A percentile compares a stretch with the other conserved stretches of the same genome.
phyloP scores from a whole-genome alignment of 2,113 vertebrate species.

The Pollachius pollachius region DNA sequence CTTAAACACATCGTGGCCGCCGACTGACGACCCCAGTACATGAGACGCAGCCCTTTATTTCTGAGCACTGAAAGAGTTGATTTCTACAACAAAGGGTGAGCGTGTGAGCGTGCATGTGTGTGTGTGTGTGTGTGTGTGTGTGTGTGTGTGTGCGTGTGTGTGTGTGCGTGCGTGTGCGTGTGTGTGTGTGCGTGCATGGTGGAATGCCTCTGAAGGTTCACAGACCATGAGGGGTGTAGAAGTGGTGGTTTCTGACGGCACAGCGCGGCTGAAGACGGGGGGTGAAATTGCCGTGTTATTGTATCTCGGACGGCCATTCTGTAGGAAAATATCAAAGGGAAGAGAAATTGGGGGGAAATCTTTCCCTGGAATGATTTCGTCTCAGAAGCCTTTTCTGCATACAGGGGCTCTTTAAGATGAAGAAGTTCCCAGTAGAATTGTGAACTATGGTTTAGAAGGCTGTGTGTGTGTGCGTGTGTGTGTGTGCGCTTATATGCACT shows the following conservation, averaged over 20 bases:
- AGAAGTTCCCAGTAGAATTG: background rate
- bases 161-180: too few relatives aligned
- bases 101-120: too few relatives aligned
- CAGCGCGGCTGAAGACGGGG: background rate
- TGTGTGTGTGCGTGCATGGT: too few relatives aligned
- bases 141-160: too few relatives aligned
- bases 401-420: too few relatives aligned
- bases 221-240: too few relatives aligned
- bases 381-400: background rate
- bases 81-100: too few relatives aligned
- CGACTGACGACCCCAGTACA: background rate
- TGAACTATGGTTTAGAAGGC: background rate
- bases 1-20: background rate
- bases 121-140: too few relatives aligned
- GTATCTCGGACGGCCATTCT: background rate
- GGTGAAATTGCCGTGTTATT: background rate
- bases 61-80: background rate
- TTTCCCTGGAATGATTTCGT: background rate
- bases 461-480: slow-evolving; percentile 20
- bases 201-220: too few relatives aligned
- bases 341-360: background rate
- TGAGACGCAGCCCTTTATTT: background rate
- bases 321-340: background rate
- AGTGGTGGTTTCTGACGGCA: background rate
- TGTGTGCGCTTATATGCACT: background rate